Evolutionary conservation across 2,797 vertebrate genomes (phyloP), one percentile per base, ranked within the genome.

Genomic region (Enteromius anoplus): DNA sequence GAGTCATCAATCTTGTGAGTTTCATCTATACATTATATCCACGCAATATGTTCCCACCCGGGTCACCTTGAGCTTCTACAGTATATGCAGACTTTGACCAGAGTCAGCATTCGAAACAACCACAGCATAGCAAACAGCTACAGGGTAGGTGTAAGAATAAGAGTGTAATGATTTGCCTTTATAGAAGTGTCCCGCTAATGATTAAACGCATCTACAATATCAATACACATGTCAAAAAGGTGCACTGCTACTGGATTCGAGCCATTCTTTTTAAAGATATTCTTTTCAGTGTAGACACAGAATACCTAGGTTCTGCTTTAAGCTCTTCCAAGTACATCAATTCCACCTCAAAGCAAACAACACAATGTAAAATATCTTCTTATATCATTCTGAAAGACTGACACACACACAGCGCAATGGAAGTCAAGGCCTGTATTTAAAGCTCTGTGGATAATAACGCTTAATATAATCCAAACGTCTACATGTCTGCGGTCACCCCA

Each of bases 401-500:
- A 85, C 68, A 26, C 12, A 37, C 21, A 40, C 21, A 79, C 32
- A 81, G 26, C 4, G 8, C 17, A 68, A 68, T 82, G 23, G 3
- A 82, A 55, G 62, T 14, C 42, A 26, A 40, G n/a, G 32, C 32
- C 47, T 29, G 10, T 55, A 51, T 65, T 47, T 75, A 53, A 53
- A 68, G 34, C 62, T 68, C 34, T 62, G 60, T n/a, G 62, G 19
- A 76, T 76, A 68, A 76, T 45, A 75, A 45, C 1, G 34, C 62
- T 82, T 75, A 75, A 58, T 51, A 45, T 45, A 82, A 76, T 76
- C 81, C 47, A 68, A 82, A 76, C 5, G 34, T 69, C 72, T 68
- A 58, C 81, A 68, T 55, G 72, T 76, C 32, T 76, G 62, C 47
- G 47, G 81, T 76, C 72, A 76, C 70, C 32, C 58, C 19, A 71